phyloP scores from a whole-genome alignment of 2,113 vertebrate species.

The human (Homo sapiens) region DNA sequence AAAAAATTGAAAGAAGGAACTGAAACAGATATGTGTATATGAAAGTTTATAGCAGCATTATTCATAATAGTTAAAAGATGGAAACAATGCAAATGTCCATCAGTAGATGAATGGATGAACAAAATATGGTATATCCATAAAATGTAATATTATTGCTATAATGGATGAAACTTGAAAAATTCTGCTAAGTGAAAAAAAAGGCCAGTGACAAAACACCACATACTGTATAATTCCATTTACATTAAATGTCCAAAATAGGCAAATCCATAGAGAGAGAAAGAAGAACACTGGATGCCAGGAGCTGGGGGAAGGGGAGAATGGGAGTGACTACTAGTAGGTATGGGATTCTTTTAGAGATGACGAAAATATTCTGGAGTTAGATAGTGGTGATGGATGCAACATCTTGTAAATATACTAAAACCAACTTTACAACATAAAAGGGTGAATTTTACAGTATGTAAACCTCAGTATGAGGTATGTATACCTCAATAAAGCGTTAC shows the following conservation, averaged over 20 bases:
- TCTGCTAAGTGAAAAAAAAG: conserved; percentile 21
- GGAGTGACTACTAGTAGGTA: not conserved
- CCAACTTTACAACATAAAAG: not conserved
- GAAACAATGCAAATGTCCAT: not conserved
- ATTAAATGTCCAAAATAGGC: not conserved
- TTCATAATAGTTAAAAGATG: not conserved
- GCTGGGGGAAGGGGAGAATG: not conserved
- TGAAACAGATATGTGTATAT: not conserved
- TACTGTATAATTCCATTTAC: not conserved
- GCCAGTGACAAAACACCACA: not conserved
- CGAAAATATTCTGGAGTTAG: conserved; percentile 45
- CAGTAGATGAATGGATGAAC: not conserved
- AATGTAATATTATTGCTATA: not conserved
- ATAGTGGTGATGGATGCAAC: not conserved
- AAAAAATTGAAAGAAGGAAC: not conserved
- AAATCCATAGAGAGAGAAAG: conserved; percentile 32
- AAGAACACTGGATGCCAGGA: not conserved
- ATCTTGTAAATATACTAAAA: conserved; percentile 1
- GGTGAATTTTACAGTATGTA: not conserved
- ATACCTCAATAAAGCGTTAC: conserved; percentile 5
- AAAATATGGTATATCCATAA: not conserved
- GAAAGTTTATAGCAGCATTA: not conserved
- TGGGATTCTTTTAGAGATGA: not conserved
- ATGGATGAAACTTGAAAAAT: not conserved
- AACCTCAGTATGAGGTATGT: not conserved